Conservation (phyloP, 2,113 vertebrate species). For the Pterocles burchelli region DNA sequence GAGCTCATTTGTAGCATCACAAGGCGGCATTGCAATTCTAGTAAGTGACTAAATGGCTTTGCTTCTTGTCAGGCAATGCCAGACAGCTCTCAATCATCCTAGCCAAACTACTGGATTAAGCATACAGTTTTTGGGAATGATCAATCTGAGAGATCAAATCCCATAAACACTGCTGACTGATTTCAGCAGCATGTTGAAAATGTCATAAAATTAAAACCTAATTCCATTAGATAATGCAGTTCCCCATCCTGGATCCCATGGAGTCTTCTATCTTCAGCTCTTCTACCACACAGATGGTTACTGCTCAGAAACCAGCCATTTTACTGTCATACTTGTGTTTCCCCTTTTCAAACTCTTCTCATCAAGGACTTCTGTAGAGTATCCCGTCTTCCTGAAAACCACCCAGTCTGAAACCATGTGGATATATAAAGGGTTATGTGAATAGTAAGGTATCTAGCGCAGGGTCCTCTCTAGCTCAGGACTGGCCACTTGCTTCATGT, state of each 20-base stretch:
- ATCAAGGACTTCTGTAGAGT: background rate
- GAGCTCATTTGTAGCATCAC: background rate
- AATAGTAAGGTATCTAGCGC: background rate
- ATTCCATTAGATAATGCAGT: background rate
- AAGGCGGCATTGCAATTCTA: background rate
- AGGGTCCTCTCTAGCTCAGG: background rate
- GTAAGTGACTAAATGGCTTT: background rate
- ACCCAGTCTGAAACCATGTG: background rate
- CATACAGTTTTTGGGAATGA: background rate
- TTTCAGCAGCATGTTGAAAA: background rate
- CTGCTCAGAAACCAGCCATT: background rate
- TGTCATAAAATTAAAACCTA: background rate
- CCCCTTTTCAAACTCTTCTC: background rate
- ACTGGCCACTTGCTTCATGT: rapidly evolving
- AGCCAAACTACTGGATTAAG: background rate
- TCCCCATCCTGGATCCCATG: background rate
- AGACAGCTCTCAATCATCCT: background rate
- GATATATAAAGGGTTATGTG: background rate
- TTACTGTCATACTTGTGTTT: background rate
- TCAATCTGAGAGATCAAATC: background rate
- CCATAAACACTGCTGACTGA: background rate
- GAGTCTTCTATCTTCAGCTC: background rate
- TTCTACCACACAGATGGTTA: background rate
- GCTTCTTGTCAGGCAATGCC: background rate
- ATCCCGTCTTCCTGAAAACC: background rate